Evolutionary conservation across 2,797 vertebrate genomes (phyloP).

Genomic region (Rhabdophis nuchalis): DNA sequence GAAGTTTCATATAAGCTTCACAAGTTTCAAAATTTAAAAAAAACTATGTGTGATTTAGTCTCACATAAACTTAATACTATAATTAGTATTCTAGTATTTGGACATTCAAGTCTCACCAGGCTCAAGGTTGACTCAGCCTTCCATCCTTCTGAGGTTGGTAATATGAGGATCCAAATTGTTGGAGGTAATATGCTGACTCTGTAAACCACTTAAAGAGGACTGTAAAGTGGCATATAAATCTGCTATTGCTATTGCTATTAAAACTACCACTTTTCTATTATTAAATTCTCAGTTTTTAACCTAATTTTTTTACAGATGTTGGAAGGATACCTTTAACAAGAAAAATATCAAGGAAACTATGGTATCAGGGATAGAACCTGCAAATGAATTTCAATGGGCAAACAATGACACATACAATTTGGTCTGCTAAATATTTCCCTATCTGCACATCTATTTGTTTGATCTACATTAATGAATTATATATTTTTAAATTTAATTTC

Average conservation of each 20-base stretch:
- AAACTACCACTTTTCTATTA: neutral
- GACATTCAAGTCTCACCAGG: too few relatives aligned
- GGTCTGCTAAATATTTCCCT: neutral
- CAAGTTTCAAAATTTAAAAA: neutral
- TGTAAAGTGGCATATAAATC: too few relatives aligned
- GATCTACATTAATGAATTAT: neutral
- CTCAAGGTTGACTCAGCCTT: too few relatives aligned
- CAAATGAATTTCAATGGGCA: neutral
- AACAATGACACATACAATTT: neutral
- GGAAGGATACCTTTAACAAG: neutral
- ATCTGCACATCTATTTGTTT: neutral
- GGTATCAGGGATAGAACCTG: neutral
- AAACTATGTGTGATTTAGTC: neutral
- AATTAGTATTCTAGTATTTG: neutral
- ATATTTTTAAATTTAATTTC: neutral
- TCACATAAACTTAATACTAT: neutral
- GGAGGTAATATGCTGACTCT: too few relatives aligned
- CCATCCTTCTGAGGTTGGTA: too few relatives aligned
- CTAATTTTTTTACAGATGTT: neutral
- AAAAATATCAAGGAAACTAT: neutral
- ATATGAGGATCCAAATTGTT: too few relatives aligned
- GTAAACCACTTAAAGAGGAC: too few relatives aligned
- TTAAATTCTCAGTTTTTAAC: neutral
- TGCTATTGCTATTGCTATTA: neutral
- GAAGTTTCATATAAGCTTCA: too few relatives aligned